A percentile compares a stretch with the other conserved stretches of the same genome.
Conservation (phyloP, 1,140 invertebrate species). For the Mercenaria mercenaria region DNA sequence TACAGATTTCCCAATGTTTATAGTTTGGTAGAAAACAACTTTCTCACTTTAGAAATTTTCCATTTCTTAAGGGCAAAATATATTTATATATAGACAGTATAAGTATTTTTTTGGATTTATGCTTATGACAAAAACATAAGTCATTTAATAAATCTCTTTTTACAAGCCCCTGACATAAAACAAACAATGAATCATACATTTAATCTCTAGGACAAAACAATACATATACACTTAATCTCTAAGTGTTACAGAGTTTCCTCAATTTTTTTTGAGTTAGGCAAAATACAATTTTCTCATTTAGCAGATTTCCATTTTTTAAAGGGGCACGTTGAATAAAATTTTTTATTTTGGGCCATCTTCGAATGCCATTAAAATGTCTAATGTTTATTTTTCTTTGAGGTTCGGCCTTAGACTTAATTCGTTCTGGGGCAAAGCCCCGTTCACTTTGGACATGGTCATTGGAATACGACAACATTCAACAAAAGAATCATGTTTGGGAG, state of each 20-base stretch:
- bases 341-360: background rate
- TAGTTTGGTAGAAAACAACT: background rate
- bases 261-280: too few species aligned
- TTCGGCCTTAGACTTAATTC: background rate
- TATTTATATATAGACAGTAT: too few species aligned
- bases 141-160: too few species aligned
- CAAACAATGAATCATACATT: too few species aligned
- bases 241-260: too few species aligned
- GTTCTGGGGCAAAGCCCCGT: constrained; percentile 25
- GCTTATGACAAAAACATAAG: too few species aligned
- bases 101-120: too few species aligned
- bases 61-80: too few species aligned
- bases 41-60: constrained; percentile 18
- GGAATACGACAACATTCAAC: constrained; percentile 23
- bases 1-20: too few species aligned
- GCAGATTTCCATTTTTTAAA: constrained; percentile 23
- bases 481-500: constrained; percentile 8
- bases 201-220: too few species aligned
- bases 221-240: too few species aligned
- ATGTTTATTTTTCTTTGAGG: background rate
- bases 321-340: constrained; percentile 18
- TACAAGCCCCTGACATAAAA: too few species aligned
- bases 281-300: constrained; percentile 16
- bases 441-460: constrained; percentile 34
- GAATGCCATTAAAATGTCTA: background rate